These are phyloP conservation scores for Poeciliopsis infans DNA, from an alignment of 2,797 vertebrate genomes.

Conservation along the genomic window DNA sequence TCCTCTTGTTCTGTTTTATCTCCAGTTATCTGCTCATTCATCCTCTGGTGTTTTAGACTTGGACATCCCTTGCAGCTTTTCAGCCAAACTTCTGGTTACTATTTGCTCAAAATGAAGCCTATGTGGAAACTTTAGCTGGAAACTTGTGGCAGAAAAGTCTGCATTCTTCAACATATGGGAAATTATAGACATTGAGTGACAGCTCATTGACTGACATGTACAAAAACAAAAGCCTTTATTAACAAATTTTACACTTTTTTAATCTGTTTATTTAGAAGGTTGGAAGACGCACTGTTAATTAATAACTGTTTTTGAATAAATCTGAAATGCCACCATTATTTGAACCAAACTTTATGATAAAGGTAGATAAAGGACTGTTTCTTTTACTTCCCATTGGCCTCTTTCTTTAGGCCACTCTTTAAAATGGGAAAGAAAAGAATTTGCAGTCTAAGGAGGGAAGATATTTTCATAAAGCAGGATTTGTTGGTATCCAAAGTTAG, in stretches of 20 bases:
- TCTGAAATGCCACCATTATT: background rate
- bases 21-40: slow-evolving; percentile 56
- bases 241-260: background rate
- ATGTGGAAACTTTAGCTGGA: slow-evolving; percentile 28
- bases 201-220: background rate
- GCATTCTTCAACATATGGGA: slow-evolving; percentile 17
- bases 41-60: slow-evolving; percentile 29
- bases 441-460: background rate
- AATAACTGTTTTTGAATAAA: background rate
- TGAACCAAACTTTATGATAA: background rate
- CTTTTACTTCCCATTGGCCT: background rate
- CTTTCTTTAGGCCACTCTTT: background rate
- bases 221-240: background rate
- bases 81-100: slow-evolving; percentile 22
- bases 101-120: slow-evolving; percentile 27
- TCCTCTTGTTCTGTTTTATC: slow-evolving; percentile 56
- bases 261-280: background rate
- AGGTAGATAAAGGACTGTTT: background rate
- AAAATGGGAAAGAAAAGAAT: background rate
- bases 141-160: slow-evolving; percentile 18
- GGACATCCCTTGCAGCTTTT: slow-evolving; percentile 20
- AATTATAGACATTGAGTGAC: background rate
- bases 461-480: background rate
- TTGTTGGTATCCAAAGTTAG: background rate
- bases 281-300: background rate